A percentile compares a stretch with the other conserved stretches of the same genome.
Evolutionary conservation across 2,113 vertebrate species (phyloP).

Genomic region (Gallinago media): DNA sequence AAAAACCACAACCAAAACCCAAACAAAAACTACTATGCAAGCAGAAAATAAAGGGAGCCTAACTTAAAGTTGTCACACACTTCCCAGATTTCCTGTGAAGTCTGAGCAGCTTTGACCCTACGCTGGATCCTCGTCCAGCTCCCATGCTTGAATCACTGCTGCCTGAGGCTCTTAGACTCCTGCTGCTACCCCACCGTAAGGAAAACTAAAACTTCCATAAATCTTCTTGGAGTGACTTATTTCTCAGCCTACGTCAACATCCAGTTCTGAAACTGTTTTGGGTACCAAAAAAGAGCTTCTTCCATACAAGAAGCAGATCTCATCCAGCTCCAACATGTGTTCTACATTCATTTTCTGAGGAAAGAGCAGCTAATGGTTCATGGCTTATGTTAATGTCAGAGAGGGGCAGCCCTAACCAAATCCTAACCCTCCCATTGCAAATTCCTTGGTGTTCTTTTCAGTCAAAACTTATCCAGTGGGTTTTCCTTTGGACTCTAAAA

Average conservation of each 20-base stretch:
- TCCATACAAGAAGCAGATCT: background rate
- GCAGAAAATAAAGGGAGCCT: constrained; percentile 38
- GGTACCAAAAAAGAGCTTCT: background rate
- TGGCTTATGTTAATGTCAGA: background rate
- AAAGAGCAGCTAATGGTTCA: background rate
- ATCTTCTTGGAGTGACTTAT: constrained; percentile 35
- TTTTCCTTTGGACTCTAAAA: background rate
- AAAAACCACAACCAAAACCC: background rate
- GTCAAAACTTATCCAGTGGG: background rate
- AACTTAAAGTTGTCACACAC: constrained; percentile 60
- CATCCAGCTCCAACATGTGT: background rate
- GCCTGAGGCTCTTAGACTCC: constrained; percentile 58
- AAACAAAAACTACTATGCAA: background rate
- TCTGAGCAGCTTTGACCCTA: constrained; percentile 63
- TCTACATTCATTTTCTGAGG: background rate
- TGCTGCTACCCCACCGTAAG: constrained; percentile 47
- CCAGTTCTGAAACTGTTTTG: background rate
- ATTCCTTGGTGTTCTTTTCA: background rate
- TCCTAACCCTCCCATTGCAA: background rate
- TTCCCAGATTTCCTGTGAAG: constrained; percentile 62
- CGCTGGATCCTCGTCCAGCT: constrained; percentile 48
- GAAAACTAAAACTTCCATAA: constrained; percentile 38
- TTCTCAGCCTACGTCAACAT: background rate
- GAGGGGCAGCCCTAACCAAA: background rate
- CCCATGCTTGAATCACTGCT: constrained; percentile 55